Conservation (phyloP, 2,797 vertebrate species). For the Myoxocephalus aenaeus region DNA sequence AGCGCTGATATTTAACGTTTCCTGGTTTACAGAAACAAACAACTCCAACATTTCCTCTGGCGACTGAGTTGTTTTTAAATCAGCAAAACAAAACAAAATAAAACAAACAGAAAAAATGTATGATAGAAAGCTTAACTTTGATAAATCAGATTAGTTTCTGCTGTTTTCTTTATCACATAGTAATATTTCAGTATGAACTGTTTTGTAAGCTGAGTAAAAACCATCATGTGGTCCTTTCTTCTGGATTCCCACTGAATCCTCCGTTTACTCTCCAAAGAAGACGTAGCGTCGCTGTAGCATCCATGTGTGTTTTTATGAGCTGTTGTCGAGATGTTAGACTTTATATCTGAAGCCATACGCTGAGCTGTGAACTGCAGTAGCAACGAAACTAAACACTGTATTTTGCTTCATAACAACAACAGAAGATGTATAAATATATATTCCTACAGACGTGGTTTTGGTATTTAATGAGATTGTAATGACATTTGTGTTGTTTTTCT, state of each 20-base stretch:
- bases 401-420: slow-evolving; percentile 17
- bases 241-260: background rate
- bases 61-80: background rate
- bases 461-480: slow-evolving; percentile 5
- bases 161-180: background rate
- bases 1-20: background rate
- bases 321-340: slow-evolving; percentile 37
- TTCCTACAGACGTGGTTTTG: slow-evolving; percentile 11
- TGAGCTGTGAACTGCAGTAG: slow-evolving; percentile 59
- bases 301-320: slow-evolving; percentile 36
- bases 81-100: background rate
- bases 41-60: background rate
- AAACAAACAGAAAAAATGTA: background rate
- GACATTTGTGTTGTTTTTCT: background rate
- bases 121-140: background rate
- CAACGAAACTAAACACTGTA: slow-evolving; percentile 29
- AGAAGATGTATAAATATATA: slow-evolving; percentile 1
- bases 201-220: background rate
- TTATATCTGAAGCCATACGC: slow-evolving; percentile 70
- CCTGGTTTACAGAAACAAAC: background rate
- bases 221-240: background rate
- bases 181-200: background rate
- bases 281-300: slow-evolving; percentile 64
- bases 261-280: slow-evolving; percentile 46
- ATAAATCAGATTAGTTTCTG: background rate